These are phyloP conservation scores for Hydrochoerus hydrochaeris DNA, from an alignment of 2,113 vertebrate genomes.

Conservation along the genomic window DNA sequence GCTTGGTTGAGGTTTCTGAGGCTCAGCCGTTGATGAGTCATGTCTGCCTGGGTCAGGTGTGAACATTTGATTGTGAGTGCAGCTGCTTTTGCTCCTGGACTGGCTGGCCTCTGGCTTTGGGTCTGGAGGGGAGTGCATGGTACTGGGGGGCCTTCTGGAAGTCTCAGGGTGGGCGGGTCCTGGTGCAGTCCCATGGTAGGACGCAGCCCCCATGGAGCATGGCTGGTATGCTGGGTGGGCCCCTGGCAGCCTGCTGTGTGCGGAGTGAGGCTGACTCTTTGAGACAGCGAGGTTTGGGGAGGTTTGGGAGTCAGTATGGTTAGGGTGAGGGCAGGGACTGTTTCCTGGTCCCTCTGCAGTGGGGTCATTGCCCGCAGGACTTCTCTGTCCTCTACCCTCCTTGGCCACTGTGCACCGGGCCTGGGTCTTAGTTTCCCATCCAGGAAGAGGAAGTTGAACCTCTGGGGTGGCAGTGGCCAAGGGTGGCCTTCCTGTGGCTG, in stretches of 20 bases:
- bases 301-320: background rate
- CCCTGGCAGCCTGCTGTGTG: background rate
- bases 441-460: background rate
- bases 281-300: background rate
- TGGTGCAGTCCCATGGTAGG: background rate
- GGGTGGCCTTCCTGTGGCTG: background rate
- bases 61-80: background rate
- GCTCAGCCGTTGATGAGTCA: background rate
- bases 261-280: background rate
- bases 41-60: background rate
- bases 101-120: too few species aligned
- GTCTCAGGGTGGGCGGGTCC: background rate
- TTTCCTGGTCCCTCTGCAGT: background rate
- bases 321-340: background rate
- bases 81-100: background rate
- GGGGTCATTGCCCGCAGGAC: too few species aligned
- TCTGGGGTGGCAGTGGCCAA: background rate
- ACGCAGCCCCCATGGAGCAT: background rate
- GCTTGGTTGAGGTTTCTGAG: background rate
- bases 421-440: background rate
- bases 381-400: background rate
- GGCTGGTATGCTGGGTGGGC: too few species aligned
- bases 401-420: background rate
- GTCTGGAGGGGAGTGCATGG: fast-evolving
- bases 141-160: background rate